A percentile compares a stretch with the other conserved stretches of the same genome.
Conservation (phyloP, 2,113 vertebrate genomes). For the Proteles cristata region DNA sequence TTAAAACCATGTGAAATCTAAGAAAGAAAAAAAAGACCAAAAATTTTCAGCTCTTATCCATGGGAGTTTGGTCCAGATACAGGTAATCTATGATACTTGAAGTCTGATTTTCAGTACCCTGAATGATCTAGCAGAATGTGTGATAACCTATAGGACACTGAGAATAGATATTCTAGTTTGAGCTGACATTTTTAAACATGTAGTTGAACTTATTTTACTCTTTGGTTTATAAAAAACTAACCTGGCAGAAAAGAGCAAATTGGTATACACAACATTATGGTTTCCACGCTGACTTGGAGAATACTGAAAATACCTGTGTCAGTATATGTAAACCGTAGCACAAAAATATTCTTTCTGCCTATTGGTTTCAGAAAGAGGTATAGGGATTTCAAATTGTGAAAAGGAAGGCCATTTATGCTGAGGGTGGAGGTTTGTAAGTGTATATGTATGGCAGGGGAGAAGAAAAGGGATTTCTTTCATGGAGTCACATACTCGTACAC, state of each 20-base stretch:
- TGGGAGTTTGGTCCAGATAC: not conserved
- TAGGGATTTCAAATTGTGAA: not conserved
- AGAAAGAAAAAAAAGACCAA: not conserved
- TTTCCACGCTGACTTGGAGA: not conserved
- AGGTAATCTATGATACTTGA: no score
- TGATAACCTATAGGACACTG: not conserved
- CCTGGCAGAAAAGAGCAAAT: not conserved
- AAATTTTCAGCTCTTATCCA: not conserved
- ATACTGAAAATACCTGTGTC: not conserved
- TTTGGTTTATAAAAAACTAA: not conserved
- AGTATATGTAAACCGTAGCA: not conserved
- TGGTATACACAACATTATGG: not conserved
- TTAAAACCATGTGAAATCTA: not conserved
- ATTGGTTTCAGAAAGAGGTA: not conserved
- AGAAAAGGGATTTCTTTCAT: not conserved
- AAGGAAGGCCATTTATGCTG: not conserved
- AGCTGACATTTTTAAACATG: not conserved
- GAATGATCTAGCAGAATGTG: not conserved
- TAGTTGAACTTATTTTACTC: not conserved
- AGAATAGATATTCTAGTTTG: not conserved
- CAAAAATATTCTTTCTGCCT: not conserved
- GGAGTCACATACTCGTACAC: not conserved
- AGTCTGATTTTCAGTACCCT: not conserved
- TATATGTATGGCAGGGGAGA: rapidly evolving
- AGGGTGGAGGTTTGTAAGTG: no score